Conservation (phyloP, 2,888 invertebrate genomes). For the Microplitis manilae region DNA sequence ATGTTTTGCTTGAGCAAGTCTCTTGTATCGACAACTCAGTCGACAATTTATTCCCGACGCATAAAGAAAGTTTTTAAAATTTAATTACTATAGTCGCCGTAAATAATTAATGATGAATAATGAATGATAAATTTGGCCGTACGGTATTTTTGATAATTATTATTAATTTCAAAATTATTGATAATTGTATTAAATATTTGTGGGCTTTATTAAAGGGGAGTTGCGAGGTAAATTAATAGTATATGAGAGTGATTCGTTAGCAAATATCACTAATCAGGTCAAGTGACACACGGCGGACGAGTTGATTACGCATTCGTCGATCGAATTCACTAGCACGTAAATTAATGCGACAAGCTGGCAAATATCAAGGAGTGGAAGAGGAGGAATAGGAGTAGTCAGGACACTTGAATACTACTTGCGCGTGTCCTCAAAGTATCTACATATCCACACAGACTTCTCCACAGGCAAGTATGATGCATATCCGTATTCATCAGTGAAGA, state of each 20-base stretch:
- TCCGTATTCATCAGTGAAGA: neutral
- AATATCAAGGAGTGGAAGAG: neutral
- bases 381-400: too few relatives aligned
- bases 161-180: neutral
- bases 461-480: neutral
- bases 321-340: constrained; percentile 29
- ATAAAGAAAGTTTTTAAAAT: neutral
- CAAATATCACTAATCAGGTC: constrained; percentile 58
- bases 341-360: constrained; percentile 24
- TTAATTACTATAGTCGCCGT: too few relatives aligned
- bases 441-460: too few relatives aligned
- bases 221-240: neutral
- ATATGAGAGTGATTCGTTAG: constrained; percentile 51
- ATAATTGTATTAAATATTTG: neutral
- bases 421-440: neutral
- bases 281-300: constrained; percentile 50
- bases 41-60: constrained; percentile 50
- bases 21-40: constrained; percentile 48
- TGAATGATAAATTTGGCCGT: too few relatives aligned
- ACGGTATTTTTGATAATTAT: too few relatives aligned
- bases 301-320: constrained; percentile 52
- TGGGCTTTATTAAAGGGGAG: neutral
- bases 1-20: constrained; percentile 54
- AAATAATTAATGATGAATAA: too few relatives aligned
- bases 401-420: constrained; percentile 7